Evolutionary conservation across 2,888 invertebrate genomes (phyloP).

Genomic region (Xestia xanthographa): DNA sequence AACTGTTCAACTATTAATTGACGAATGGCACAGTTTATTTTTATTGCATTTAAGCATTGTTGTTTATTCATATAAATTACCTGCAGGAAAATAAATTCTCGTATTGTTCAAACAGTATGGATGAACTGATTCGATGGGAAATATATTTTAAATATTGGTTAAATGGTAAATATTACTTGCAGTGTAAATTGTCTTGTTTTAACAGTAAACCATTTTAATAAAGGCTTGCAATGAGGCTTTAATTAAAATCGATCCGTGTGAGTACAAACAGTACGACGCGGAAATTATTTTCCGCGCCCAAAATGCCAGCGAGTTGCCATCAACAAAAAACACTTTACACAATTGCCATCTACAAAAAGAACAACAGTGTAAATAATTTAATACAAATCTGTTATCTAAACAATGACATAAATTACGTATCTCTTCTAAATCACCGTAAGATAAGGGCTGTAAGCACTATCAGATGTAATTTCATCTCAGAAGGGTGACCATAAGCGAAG

Average conservation of each 20-base stretch:
- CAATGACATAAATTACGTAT: constrained; percentile 68
- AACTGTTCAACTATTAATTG: constrained; percentile 66
- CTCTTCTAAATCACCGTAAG: constrained; percentile 71
- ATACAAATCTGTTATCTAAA: constrained; percentile 56
- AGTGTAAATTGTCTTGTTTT: background rate
- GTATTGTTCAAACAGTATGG: constrained; percentile 26
- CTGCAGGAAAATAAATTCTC: constrained; percentile 50
- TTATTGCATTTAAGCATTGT: constrained; percentile 57
- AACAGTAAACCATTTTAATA: background rate
- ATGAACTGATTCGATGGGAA: constrained; percentile 26
- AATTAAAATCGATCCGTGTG: constrained; percentile 6
- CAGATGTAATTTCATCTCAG: constrained; percentile 82
- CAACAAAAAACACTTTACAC: constrained; percentile 45
- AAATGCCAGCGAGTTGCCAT: background rate
- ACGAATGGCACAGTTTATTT: constrained; percentile 66
- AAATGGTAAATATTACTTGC: background rate
- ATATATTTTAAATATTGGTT: constrained; percentile 14
- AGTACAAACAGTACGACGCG: background rate
- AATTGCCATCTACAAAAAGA: constrained; percentile 46
- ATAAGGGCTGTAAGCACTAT: constrained; percentile 77
- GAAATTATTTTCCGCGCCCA: background rate
- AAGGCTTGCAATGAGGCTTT: background rate
- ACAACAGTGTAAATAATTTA: constrained; percentile 57
- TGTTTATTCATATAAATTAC: constrained; percentile 56
- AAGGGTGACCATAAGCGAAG: constrained; percentile 83